A percentile compares a stretch with the other conserved stretches of the same genome.
Conservation (phyloP, 2,113 vertebrate species). For the Phocoena phocoena region DNA sequence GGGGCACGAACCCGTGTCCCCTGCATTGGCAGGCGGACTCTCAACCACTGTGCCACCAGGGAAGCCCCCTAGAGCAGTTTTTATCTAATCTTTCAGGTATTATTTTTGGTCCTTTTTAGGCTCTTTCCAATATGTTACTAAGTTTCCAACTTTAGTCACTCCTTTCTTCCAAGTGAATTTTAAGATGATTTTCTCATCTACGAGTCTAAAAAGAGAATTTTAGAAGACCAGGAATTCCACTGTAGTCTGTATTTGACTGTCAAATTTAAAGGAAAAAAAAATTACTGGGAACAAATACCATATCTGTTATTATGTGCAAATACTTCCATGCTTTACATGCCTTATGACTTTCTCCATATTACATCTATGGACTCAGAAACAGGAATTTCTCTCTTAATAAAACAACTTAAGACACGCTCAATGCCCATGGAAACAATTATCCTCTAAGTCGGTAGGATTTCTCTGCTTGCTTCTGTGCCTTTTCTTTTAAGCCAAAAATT, state of each 20-base stretch:
- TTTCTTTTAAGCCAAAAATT: conserved; percentile 18
- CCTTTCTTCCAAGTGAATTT: neutral
- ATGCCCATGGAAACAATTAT: neutral
- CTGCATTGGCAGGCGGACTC: too few relatives aligned
- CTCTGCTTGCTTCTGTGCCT: neutral
- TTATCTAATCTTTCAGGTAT: neutral
- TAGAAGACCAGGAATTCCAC: neutral
- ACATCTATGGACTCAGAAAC: neutral
- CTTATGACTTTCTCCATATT: neutral
- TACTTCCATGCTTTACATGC: neutral
- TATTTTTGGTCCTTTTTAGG: neutral
- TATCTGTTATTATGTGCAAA: neutral
- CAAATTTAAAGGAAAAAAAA: neutral
- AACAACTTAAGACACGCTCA: neutral
- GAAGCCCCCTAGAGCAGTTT: neutral
- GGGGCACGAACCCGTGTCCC: too few relatives aligned
- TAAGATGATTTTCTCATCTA: neutral
- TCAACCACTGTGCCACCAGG: too few relatives aligned
- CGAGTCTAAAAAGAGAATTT: conserved; percentile 31
- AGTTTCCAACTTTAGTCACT: neutral
- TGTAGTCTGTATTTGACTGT: neutral
- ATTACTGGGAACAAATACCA: neutral
- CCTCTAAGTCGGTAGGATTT: neutral
- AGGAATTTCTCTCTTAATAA: neutral
- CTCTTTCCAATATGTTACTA: neutral